Percentiles rank a stretch among this genome's conserved stretches.
Conservation (phyloP, 2,113 vertebrate species). For the Melanotaenia duboulayi region DNA sequence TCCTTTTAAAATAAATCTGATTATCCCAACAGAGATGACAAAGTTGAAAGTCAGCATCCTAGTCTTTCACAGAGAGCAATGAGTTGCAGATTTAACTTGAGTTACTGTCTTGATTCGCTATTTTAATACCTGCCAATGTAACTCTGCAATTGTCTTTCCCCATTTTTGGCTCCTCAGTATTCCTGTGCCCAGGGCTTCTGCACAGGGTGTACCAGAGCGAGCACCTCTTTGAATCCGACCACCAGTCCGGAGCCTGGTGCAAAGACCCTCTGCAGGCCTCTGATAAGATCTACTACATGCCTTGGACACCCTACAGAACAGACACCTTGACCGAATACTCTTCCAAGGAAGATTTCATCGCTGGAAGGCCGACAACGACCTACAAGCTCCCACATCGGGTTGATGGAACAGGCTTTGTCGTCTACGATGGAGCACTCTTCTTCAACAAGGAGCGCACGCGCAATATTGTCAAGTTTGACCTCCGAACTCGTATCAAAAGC, state of each 20-base stretch:
- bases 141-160: conserved; percentile 78
- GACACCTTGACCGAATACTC: conserved; percentile 97
- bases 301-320: conserved; percentile 96
- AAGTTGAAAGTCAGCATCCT: background rate
- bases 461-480: conserved; percentile 98
- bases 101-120: background rate
- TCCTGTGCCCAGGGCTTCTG: conserved; percentile 97
- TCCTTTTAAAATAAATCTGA: conserved; percentile 20
- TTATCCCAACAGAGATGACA: background rate
- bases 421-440: conserved; percentile 96
- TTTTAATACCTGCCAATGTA: conserved; percentile 79
- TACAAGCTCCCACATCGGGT: conserved; percentile 98
- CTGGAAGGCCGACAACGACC: conserved; percentile 94
- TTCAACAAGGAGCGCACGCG: conserved; percentile 99
- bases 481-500: conserved; percentile 96
- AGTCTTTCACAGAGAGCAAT: background rate
- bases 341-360: conserved; percentile 98
- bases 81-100: background rate
- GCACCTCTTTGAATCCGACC: conserved; percentile 98
- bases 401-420: conserved; percentile 96
- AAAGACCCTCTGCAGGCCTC: conserved; percentile 98
- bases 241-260: conserved; percentile 99
- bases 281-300: conserved; percentile 99
- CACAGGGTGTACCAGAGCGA: conserved; percentile 98
- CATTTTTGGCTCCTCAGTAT: conserved; percentile 90